Evolutionary conservation across 2,888 invertebrate genomes (phyloP).

Genomic region (Drosophila picticornis): DNA sequence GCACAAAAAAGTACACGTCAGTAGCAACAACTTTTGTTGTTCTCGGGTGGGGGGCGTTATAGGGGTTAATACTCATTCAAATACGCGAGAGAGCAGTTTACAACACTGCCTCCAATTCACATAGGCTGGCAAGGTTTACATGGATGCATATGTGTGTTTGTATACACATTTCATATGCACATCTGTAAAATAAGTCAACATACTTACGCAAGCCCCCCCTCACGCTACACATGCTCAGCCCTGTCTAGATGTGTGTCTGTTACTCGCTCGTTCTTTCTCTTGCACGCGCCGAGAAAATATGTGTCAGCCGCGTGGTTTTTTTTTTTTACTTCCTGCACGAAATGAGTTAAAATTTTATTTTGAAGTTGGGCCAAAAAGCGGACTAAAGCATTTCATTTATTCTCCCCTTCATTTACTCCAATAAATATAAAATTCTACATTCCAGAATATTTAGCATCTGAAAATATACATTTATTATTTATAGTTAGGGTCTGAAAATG

Average conservation of each 20-base stretch:
- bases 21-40: conserved; percentile 54
- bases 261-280: conserved; percentile 13
- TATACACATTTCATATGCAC: neutral
- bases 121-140: neutral
- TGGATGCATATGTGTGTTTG: neutral
- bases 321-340: conserved; percentile 7
- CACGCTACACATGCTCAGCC: conserved; percentile 4
- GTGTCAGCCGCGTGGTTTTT: conserved; percentile 64
- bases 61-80: conserved; percentile 38
- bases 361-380: neutral
- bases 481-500: neutral
- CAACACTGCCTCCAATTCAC: conserved; percentile 28
- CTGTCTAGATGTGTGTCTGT: neutral
- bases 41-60: conserved; percentile 16
- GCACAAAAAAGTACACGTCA: conserved; percentile 81
- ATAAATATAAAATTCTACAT: neutral
- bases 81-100: conserved; percentile 36
- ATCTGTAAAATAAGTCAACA: conserved; percentile 33
- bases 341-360: neutral
- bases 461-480: neutral
- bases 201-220: conserved; percentile 50
- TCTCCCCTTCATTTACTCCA: neutral
- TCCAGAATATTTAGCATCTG: neutral
- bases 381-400: neutral
- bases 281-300: conserved; percentile 29